Evolutionary conservation across 2,113 vertebrate genomes (phyloP).

Genomic region (Alexandromys fortis): DNA sequence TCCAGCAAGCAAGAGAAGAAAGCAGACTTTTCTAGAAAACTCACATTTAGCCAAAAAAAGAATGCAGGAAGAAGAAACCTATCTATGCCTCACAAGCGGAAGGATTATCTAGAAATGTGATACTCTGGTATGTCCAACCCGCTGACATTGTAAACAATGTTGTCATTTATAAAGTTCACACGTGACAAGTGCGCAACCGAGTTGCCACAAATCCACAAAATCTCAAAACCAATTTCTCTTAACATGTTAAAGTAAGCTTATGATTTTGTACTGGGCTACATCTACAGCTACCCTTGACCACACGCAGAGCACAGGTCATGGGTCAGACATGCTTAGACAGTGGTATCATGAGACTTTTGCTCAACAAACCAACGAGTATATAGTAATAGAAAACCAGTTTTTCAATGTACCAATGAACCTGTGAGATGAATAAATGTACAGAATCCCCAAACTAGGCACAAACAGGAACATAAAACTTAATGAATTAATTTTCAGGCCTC

Average conservation of each 20-base stretch:
- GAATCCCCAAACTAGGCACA: not conserved
- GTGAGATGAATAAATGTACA: not conserved
- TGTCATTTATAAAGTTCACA: not conserved
- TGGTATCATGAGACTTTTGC: not conserved
- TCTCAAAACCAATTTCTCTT: not conserved
- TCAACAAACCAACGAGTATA: not conserved
- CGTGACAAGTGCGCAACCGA: not conserved
- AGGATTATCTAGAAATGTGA: not conserved
- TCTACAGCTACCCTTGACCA: not conserved
- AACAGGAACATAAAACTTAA: not conserved
- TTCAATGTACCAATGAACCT: not conserved
- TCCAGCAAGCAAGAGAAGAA: not conserved
- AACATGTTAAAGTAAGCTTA: not conserved
- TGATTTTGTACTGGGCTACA: not conserved
- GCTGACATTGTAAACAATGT: not conserved
- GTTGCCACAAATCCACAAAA: not conserved
- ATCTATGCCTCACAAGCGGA: not conserved
- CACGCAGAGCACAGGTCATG: not conserved
- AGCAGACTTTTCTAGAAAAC: constrained; percentile 11
- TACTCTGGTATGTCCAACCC: not conserved
- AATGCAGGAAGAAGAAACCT: not conserved
- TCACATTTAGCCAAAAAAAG: not conserved
- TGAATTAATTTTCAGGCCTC: not conserved
- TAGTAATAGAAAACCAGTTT: not conserved
- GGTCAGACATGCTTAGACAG: not conserved